A percentile compares a stretch with the other conserved stretches of the same genome.
Conservation (phyloP, 1,140 invertebrate genomes). For the Drosophila hydei region DNA sequence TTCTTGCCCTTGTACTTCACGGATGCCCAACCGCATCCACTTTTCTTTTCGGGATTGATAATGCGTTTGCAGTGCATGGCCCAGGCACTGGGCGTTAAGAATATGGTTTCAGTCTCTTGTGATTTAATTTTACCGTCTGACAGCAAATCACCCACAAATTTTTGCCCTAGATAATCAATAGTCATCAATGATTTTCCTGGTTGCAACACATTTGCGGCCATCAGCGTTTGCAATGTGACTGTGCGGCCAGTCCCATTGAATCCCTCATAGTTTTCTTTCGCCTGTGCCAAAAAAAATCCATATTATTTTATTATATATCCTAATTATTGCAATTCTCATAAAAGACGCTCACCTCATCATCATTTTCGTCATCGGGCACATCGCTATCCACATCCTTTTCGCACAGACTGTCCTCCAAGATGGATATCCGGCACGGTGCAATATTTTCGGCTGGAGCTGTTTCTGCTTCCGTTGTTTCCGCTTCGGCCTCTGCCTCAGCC, state of each 20-base stretch:
- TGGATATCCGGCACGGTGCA: slow-evolving; percentile 22
- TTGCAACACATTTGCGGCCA: slow-evolving; percentile 92
- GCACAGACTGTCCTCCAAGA: slow-evolving; percentile 63
- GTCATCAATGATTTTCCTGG: slow-evolving; percentile 92
- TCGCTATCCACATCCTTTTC: slow-evolving; percentile 81
- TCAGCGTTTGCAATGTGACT: slow-evolving; percentile 92
- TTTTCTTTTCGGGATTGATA: slow-evolving; percentile 95
- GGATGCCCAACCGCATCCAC: slow-evolving; percentile 95
- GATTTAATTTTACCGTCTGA: slow-evolving; percentile 94
- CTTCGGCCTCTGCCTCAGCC: slow-evolving; percentile 29
- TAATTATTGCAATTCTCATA: background rate
- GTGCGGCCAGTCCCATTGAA: slow-evolving; percentile 86
- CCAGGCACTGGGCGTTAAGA: slow-evolving; percentile 96
- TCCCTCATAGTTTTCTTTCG: slow-evolving; percentile 81
- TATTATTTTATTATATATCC: background rate
- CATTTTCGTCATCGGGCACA: slow-evolving; percentile 73
- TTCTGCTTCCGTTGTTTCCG: slow-evolving; percentile 41
- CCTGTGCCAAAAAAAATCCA: slow-evolving; percentile 35
- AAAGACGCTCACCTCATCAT: slow-evolving; percentile 69
- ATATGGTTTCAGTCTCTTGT: slow-evolving; percentile 93
- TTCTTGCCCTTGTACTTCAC: slow-evolving; percentile 93
- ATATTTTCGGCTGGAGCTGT: slow-evolving; percentile 29
- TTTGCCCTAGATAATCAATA: slow-evolving; percentile 95
- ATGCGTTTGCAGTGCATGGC: slow-evolving; percentile 95
- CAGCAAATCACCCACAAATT: slow-evolving; percentile 94